Percentiles rank a stretch among this genome's conserved stretches.
These are phyloP conservation scores for Temnopleurus reevesii DNA, from an alignment of 53 echinoderm and acorn worm species.

Conservation along the genomic window DNA sequence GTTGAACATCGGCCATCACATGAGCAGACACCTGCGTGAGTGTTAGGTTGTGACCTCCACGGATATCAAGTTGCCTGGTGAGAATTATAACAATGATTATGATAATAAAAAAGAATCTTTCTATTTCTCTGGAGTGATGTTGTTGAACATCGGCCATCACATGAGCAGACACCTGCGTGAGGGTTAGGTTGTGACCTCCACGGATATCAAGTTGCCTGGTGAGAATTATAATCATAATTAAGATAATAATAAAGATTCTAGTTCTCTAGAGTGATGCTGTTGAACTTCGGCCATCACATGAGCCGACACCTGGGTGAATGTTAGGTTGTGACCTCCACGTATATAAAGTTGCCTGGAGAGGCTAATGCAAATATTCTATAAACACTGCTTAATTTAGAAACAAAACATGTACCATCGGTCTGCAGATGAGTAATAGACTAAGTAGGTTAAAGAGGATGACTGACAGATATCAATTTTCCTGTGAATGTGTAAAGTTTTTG, in stretches of 20 bases:
- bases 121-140: conserved; percentile 77
- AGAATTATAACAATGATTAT: too few relatives aligned
- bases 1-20: too few relatives aligned
- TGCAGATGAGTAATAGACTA: too few relatives aligned
- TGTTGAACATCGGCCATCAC: conserved; percentile 91
- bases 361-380: too few relatives aligned
- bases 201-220: conserved; percentile 67
- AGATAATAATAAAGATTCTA: too few relatives aligned
- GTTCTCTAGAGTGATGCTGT: conserved; percentile 81
- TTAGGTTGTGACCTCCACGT: conserved; percentile 75
- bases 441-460: too few relatives aligned
- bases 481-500: too few relatives aligned
- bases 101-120: conserved; percentile 73
- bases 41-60: conserved; percentile 81
- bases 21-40: conserved; percentile 84
- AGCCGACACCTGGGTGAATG: conserved; percentile 75
- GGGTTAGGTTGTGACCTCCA: conserved; percentile 80
- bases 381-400: too few relatives aligned
- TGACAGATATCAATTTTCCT: too few relatives aligned
- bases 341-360: conserved; percentile 59
- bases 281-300: conserved; percentile 85
- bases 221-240: too few relatives aligned
- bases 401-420: too few relatives aligned
- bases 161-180: conserved; percentile 84
- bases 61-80: conserved; percentile 65